These are phyloP conservation scores for Chrysomela aeneicollis DNA, from an alignment of 2,888 invertebrate genomes.

Conservation along the genomic window DNA sequence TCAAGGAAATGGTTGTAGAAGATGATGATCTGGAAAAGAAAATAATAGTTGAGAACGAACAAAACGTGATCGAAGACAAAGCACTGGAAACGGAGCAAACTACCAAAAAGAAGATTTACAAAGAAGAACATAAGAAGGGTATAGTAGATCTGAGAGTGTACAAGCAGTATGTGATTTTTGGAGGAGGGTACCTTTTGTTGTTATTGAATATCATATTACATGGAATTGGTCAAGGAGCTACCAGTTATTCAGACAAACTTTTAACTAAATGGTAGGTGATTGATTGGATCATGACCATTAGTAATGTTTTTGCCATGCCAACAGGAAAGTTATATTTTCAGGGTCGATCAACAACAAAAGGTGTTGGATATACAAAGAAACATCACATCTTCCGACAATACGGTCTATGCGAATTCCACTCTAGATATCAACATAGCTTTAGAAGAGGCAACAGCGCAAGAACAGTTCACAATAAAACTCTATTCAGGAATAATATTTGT, in stretches of 20 bases:
- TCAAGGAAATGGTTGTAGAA: conserved; percentile 65
- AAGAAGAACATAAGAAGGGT: conserved; percentile 47
- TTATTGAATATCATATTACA: conserved; percentile 32
- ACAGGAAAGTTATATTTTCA: too few species aligned
- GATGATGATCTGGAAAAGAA: conserved; percentile 41
- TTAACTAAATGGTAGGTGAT: conserved; percentile 24
- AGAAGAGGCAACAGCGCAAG: conserved; percentile 7
- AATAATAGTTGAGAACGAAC: conserved; percentile 54
- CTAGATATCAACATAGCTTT: conserved; percentile 33
- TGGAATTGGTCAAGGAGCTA: conserved; percentile 42
- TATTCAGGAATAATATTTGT: conserved; percentile 36
- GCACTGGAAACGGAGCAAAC: conserved; percentile 30
- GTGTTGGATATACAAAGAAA: conserved; percentile 23
- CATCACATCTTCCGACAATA: conserved; percentile 2
- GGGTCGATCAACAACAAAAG: conserved; percentile 42
- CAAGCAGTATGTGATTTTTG: conserved; percentile 45
- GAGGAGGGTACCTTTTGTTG: conserved; percentile 43
- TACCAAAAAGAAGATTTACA: conserved; percentile 45
- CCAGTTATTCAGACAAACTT: conserved; percentile 44
- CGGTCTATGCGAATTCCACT: conserved; percentile 2
- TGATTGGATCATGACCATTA: conserved; percentile 37
- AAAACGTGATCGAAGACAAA: conserved; percentile 40
- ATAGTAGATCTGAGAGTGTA: conserved; percentile 45
- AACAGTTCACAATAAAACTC: conserved; percentile 18
- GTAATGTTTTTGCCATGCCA: conserved; percentile 21